phyloP scores from a whole-genome alignment of 1,140 invertebrate species.

The Meteorus sp. region DNA sequence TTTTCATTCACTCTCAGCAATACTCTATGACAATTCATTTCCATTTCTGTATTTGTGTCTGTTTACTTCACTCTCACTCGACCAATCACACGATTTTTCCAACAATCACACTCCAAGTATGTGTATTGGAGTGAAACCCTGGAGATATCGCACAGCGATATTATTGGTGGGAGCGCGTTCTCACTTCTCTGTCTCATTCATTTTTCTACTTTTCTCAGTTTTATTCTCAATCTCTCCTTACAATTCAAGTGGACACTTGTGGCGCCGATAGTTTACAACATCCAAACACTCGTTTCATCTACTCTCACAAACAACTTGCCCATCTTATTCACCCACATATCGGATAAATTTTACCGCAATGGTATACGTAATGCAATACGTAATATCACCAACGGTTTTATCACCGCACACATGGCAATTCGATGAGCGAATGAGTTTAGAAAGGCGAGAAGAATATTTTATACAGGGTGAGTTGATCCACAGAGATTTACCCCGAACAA shows the following conservation, averaged over 20 bases:
- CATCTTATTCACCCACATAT: background rate
- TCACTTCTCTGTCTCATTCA: too few species aligned
- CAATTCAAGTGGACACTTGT: slow-evolving; percentile 24
- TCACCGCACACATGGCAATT: background rate
- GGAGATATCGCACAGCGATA: too few species aligned
- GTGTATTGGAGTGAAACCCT: too few species aligned
- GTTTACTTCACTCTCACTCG: too few species aligned
- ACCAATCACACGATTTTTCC: too few species aligned
- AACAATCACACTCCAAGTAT: too few species aligned
- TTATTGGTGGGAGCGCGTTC: too few species aligned
- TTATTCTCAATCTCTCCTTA: background rate
- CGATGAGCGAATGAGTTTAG: background rate
- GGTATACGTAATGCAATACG: background rate
- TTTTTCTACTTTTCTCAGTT: too few species aligned
- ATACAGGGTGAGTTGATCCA: background rate
- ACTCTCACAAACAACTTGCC: background rate
- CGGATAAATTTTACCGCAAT: background rate
- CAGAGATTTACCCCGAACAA: background rate
- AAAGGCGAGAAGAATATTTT: background rate
- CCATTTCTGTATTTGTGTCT: too few species aligned
- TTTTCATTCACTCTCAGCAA: too few species aligned
- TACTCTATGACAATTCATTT: too few species aligned
- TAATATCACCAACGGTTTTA: slow-evolving; percentile 13
- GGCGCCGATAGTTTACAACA: slow-evolving; percentile 22
- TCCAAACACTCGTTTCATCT: slow-evolving; percentile 10